Evolutionary conservation across 2,797 vertebrate species (phyloP).

Genomic region (Xerus rutilus): DNA sequence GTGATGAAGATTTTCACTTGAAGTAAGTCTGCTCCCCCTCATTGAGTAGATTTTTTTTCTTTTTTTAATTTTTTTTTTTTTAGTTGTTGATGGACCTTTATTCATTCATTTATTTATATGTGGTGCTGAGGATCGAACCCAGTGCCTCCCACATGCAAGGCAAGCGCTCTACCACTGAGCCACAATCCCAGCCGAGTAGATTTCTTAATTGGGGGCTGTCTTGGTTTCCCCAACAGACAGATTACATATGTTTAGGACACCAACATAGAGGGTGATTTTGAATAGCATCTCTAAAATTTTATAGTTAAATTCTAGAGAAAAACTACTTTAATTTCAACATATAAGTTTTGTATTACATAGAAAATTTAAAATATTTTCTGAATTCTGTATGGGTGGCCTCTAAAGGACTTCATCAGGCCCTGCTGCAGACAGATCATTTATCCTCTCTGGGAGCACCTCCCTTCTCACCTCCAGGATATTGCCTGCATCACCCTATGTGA

Average conservation of each 20-base stretch:
- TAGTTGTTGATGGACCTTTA: no score
- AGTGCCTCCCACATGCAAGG: no score
- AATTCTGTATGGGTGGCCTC: neutral
- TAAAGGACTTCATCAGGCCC: neutral
- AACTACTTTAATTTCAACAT: neutral
- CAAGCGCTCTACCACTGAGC: no score
- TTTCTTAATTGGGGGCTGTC: neutral
- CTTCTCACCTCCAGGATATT: neutral
- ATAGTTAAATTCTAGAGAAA: neutral
- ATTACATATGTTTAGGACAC: neutral
- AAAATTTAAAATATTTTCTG: neutral
- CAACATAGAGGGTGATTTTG: neutral
- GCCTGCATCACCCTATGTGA: neutral
- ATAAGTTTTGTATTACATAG: neutral
- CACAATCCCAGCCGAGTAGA: no score
- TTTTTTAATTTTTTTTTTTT: no score
- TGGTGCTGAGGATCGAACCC: no score
- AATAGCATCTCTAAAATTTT: neutral
- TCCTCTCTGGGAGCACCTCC: neutral
- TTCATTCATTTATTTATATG: no score
- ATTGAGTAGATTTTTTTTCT: neutral
- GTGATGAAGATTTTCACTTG: no score
- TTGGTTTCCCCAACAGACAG: neutral
- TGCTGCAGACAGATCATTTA: neutral
- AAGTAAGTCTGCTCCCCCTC: no score